Evolutionary conservation across 2,888 invertebrate genomes (phyloP), one percentile per base, ranked within the genome.

Genomic region (Patella pellucida): DNA sequence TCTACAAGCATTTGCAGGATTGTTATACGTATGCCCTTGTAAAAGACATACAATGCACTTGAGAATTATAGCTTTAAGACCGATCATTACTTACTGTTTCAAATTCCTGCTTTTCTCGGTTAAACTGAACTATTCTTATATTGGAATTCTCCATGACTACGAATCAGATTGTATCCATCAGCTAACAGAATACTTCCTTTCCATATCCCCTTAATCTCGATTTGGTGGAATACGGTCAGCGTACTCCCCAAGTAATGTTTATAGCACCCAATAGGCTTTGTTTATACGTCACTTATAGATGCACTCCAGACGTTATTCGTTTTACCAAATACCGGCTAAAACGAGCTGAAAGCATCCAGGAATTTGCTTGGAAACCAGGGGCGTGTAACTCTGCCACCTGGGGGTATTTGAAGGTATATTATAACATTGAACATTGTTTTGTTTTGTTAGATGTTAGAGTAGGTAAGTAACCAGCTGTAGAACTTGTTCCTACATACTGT

Each of bases 311-410:
- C 19, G 19, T 23, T 19, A 23, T 62, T 23, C 11, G 41, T 41
- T 41, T 41, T 9, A 41, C 41, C 41, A 41, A 41, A 41, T 41
- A 41, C 41, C 41, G 9, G 41, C 41, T 41, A 41, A 41, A 41
- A 41, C 41, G 41, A 41, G 41, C 41, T 41, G 41, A 41, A 41
- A 41, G 41, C 41, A 41, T 41, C 41, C 7, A 41, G 62, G 23
- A 23, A 23, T 62, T 23, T 62, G 62, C 19, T 62, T 23, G 19
- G 62, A 23, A 23, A 62, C 19, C 23, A 62, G 23, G 62, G 62
- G 62, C 62, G 62, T 62, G 62, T 62, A 62, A 62, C 62, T 62
- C 62, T 62, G 62, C 23, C 62, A 62, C 19, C 62, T 62, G 62
- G 62, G 2, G 19, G 1, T 62, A 62, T 62, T 62, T 62, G 62